Conservation (phyloP, 2,888 invertebrate genomes). For the Erpobdella octoculata region DNA sequence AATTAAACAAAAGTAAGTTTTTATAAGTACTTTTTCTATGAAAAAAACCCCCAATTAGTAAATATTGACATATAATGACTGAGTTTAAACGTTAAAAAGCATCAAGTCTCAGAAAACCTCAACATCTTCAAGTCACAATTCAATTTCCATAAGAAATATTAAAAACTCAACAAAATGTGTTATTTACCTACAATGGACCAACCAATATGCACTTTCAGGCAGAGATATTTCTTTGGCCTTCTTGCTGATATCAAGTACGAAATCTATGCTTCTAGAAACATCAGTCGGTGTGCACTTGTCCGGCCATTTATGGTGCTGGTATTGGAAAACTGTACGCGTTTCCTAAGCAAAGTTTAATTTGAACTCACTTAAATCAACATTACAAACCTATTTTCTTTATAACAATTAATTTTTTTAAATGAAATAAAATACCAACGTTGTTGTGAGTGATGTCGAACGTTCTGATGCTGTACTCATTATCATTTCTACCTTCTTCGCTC, state of each 20-base stretch:
- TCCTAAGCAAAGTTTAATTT: neutral
- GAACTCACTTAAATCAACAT: neutral
- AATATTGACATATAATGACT: no score
- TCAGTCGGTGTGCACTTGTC: constrained; percentile 92
- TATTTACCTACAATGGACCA: constrained; percentile 66
- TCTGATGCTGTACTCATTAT: neutral
- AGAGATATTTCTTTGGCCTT: constrained; percentile 59
- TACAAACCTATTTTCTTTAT: neutral
- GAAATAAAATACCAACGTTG: neutral
- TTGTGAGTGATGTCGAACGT: neutral
- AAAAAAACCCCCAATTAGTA: no score
- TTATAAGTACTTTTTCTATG: no score
- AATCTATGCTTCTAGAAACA: constrained; percentile 82
- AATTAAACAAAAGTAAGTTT: no score
- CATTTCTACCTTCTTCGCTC: neutral
- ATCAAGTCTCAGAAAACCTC: no score
- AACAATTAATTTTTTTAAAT: no score
- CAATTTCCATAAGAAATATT: no score
- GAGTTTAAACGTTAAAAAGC: no score
- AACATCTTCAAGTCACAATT: no score
- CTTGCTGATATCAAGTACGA: constrained; percentile 71
- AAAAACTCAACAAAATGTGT: no score
- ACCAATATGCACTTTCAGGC: constrained; percentile 63
- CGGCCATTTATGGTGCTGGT: constrained; percentile 70
- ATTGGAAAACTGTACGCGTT: constrained; percentile 61